These are phyloP conservation scores for Crotalus tigris DNA, from an alignment of 2,113 vertebrate genomes.

Conservation along the genomic window DNA sequence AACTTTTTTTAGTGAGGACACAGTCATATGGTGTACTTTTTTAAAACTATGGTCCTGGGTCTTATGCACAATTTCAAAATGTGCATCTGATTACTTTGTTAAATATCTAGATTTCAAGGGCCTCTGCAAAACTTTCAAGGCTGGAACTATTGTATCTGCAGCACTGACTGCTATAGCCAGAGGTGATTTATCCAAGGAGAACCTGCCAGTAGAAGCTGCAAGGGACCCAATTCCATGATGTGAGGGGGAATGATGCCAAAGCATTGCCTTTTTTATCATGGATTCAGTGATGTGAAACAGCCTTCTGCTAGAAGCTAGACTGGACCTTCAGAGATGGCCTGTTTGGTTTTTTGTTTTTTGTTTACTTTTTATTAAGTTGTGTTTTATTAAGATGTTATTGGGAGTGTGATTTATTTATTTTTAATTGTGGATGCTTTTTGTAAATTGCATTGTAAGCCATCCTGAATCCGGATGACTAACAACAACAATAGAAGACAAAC, in stretches of 20 bases:
- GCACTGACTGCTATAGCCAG: too few relatives aligned
- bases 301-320: too few relatives aligned
- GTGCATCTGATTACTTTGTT: not conserved
- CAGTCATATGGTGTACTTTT: not conserved
- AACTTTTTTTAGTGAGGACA: not conserved
- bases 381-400: too few relatives aligned
- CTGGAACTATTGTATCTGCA: not conserved
- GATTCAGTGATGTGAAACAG: too few relatives aligned
- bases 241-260: too few relatives aligned
- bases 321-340: too few relatives aligned
- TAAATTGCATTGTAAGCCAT: not conserved
- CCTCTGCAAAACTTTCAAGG: not conserved
- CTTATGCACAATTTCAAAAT: not conserved
- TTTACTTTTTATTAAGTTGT: too few relatives aligned
- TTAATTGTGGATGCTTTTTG: not conserved
- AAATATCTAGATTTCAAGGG: not conserved
- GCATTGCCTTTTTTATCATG: too few relatives aligned
- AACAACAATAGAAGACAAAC: not conserved
- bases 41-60: not conserved
- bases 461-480: not conserved
- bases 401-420: not conserved
- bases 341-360: too few relatives aligned
- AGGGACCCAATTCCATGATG: too few relatives aligned
- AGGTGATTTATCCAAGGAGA: not conserved
- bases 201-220: too few relatives aligned